Evolutionary conservation across 2,797 vertebrate species (phyloP).

Genomic region (Ciconia nigra): DNA sequence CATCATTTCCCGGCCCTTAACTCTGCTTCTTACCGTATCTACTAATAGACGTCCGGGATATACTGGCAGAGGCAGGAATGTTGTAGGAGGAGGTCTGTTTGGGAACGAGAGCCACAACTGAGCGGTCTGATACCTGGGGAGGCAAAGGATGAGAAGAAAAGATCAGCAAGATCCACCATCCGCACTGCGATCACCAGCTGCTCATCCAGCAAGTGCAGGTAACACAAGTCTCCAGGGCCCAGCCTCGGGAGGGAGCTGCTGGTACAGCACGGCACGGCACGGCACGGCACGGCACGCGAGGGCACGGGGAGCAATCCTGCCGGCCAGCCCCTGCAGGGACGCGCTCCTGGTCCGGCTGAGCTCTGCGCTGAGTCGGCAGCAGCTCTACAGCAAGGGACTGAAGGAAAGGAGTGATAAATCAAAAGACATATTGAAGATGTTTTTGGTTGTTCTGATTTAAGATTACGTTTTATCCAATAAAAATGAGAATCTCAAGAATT

Average conservation of each 20-base stretch:
- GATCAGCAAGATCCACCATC: not conserved
- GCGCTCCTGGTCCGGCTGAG: not conserved
- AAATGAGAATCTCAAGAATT: slow-evolving; percentile 73
- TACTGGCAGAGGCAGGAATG: slow-evolving; percentile 93
- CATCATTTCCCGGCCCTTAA: rapidly evolving
- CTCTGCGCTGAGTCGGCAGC: not conserved
- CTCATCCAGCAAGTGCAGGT: not conserved
- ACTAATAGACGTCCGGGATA: slow-evolving; percentile 94
- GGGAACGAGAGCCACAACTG: slow-evolving; percentile 93
- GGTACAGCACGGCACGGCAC: not conserved
- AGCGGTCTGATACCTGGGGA: slow-evolving; percentile 92
- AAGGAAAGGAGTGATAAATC: slow-evolving; percentile 40
- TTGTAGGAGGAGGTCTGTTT: slow-evolving; percentile 99
- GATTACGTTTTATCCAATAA: slow-evolving; percentile 63
- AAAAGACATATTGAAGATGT: slow-evolving; percentile 61
- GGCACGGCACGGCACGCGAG: not conserved
- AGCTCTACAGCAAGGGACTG: not conserved
- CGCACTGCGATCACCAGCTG: rapidly evolving
- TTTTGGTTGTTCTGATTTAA: slow-evolving; percentile 73
- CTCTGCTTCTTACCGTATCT: slow-evolving; percentile 87
- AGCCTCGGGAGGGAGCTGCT: not conserved
- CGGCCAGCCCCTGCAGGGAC: not conserved
- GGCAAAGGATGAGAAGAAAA: not conserved
- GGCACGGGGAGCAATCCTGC: not conserved
- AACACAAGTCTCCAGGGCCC: not conserved